Conservation (phyloP, 2,797 vertebrate genomes). For the Labroides dimidiatus region DNA sequence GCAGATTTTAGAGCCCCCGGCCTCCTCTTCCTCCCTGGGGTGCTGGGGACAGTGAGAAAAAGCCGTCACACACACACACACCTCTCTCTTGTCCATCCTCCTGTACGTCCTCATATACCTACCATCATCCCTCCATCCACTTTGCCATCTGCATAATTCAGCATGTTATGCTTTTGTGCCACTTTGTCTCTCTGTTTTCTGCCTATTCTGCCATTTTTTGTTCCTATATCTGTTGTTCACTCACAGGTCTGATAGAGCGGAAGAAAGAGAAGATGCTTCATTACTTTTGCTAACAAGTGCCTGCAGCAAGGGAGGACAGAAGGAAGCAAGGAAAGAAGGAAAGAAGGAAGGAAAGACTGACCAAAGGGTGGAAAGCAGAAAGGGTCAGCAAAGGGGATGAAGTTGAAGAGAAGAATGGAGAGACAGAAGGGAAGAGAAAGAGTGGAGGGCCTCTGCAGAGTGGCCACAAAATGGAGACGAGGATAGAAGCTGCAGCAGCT, state of each 20-base stretch:
- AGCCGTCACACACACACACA: conserved; percentile 39
- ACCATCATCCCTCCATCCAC: conserved; percentile 64
- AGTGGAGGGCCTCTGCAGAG: conserved; percentile 62
- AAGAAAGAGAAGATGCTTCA: conserved; percentile 66
- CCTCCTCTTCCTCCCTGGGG: conserved; percentile 73
- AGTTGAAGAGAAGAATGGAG: conserved; percentile 47
- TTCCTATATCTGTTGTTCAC: conserved; percentile 63
- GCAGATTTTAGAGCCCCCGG: conserved; percentile 64
- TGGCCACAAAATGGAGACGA: conserved; percentile 82
- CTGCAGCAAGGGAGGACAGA: conserved; percentile 33
- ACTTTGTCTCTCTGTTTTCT: conserved; percentile 73
- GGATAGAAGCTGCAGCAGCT: conserved; percentile 77
- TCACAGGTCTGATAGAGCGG: conserved; percentile 60
- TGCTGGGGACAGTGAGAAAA: conserved; percentile 77
- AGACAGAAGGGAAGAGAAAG: conserved; percentile 35
- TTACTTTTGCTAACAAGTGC: conserved; percentile 73
- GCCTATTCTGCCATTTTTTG: conserved; percentile 69
- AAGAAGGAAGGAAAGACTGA: conserved; percentile 39
- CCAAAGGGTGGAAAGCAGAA: not conserved
- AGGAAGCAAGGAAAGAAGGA: conserved; percentile 17
- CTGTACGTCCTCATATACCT: conserved; percentile 59
- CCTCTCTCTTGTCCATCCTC: conserved; percentile 65
- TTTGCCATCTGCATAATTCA: conserved; percentile 84
- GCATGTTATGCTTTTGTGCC: conserved; percentile 74
- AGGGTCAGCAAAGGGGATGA: conserved; percentile 27